Evolutionary conservation across 2,888 invertebrate species (phyloP), one percentile per base, ranked within the genome.

Genomic region (Pomacea canaliculata): DNA sequence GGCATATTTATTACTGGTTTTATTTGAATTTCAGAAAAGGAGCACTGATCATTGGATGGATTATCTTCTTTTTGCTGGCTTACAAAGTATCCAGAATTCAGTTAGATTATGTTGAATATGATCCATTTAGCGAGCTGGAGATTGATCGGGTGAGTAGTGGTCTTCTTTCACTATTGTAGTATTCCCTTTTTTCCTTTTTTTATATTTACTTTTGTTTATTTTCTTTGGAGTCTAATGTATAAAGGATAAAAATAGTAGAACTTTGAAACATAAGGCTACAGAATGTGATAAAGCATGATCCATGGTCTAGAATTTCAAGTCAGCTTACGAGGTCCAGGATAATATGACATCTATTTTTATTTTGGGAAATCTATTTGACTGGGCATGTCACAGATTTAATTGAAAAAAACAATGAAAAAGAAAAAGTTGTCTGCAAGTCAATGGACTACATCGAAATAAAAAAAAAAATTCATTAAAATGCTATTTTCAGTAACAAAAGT

Each of bases 51-150:
- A 72, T 92, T 65, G 91, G 90, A 7, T 93, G 92, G 92, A 81
- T 91, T 1, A 82, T 91, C 67, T 91, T 92, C 79, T 80, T 88
- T 7, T 75, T 91, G n/a, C 84, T 92, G 68, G 91, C 91, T 8
- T 92, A 92, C 85, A 92, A 92, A 85, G 91, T 91, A 8, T 97
- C 97, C 0, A 96, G 97, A 91, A 97, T 98, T 92, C 98, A 99
- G 90, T 96, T 97, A 92, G 98, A 99, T 92, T 96, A 97, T 94
- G 96, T 97, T 12, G 99, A 98, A 91, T 99, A 99, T 92, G 99
- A 99, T 93, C 99, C 99, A 0, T 99, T 97, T 92, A 96, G 96
- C 90, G 98, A 99, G 89, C 93, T 99, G 78, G 95, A 95, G 70
- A 93, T 99, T 82, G 96, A 97, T 75, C 93, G 95, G 79, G 94